Conservation (phyloP, 2,888 invertebrate species). For the Trissolcus japonicus region DNA sequence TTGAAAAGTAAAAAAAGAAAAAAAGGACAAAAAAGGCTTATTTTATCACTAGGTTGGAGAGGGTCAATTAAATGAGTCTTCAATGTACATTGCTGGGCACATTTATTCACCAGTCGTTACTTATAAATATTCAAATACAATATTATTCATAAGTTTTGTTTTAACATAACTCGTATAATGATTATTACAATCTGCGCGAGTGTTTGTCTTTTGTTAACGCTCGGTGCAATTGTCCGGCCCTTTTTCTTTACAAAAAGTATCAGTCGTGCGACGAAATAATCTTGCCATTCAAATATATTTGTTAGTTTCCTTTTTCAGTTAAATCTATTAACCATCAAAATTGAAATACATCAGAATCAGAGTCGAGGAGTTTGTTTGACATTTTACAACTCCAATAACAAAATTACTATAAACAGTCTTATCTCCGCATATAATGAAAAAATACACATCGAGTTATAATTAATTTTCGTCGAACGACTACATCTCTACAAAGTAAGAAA, state of each 20-base stretch:
- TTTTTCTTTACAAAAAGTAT: constrained; percentile 40
- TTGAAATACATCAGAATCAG: constrained; percentile 10
- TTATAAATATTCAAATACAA: constrained; percentile 68
- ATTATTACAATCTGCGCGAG: constrained; percentile 56
- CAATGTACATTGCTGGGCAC: constrained; percentile 66
- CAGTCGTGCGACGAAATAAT: constrained; percentile 46
- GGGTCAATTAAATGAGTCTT: constrained; percentile 24
- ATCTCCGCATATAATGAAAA: constrained; percentile 38
- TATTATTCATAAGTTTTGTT: constrained; percentile 60
- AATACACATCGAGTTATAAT: constrained; percentile 58
- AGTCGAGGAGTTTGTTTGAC: constrained; percentile 11
- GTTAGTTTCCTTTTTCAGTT: constrained; percentile 22
- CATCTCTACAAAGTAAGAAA: constrained; percentile 37
- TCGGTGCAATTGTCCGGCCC: constrained; percentile 48
- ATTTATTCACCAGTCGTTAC: constrained; percentile 69
- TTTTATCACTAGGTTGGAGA: not conserved
- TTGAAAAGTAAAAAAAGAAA: not conserved
- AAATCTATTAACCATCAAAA: too few species aligned
- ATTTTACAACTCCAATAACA: not conserved
- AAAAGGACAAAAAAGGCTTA: not conserved
- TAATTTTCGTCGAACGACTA: constrained; percentile 45
- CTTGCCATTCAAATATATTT: constrained; percentile 17
- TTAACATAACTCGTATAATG: constrained; percentile 57
- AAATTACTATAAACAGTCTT: constrained; percentile 72
- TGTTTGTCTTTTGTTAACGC: constrained; percentile 40